Evolutionary conservation across 2,888 invertebrate genomes (phyloP).

Genomic region (Orthosia incerta): DNA sequence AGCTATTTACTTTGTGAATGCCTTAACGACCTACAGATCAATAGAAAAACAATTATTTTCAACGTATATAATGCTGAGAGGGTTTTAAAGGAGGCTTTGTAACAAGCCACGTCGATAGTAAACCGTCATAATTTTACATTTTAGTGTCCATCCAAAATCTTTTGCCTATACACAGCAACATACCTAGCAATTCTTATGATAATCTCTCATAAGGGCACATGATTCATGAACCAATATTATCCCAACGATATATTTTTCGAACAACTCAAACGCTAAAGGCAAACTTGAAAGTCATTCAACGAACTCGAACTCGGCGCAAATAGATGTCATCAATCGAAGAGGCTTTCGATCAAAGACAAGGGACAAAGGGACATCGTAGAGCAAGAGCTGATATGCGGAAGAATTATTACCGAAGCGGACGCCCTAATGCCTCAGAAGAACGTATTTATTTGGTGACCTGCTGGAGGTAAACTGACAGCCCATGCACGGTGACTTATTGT

Average conservation of each 20-base stretch:
- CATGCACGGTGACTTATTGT: conserved; percentile 39
- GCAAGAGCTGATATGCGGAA: conserved; percentile 81
- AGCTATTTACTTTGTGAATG: conserved; percentile 1
- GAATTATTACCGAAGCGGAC: conserved; percentile 81
- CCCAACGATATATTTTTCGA: conserved; percentile 68
- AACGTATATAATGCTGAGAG: background rate
- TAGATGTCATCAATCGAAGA: conserved; percentile 87
- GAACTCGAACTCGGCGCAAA: conserved; percentile 81
- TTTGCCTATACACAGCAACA: conserved; percentile 5
- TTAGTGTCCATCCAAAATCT: background rate
- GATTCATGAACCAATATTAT: conserved; percentile 30
- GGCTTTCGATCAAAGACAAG: conserved; percentile 88
- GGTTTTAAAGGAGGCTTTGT: background rate
- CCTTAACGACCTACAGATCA: background rate
- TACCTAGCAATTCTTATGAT: background rate
- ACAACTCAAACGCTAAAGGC: conserved; percentile 70
- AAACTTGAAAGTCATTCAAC: conserved; percentile 80
- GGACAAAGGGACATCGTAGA: conserved; percentile 83
- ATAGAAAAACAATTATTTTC: background rate
- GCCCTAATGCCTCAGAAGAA: conserved; percentile 71
- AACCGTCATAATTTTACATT: background rate
- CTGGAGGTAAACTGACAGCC: conserved; percentile 34
- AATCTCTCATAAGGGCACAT: conserved; percentile 9
- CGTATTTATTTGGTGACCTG: conserved; percentile 71
- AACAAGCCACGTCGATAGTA: background rate